Evolutionary conservation across 2,888 invertebrate species (phyloP), one percentile per base, ranked within the genome.

Genomic region (Eumacrocentrus americanus): DNA sequence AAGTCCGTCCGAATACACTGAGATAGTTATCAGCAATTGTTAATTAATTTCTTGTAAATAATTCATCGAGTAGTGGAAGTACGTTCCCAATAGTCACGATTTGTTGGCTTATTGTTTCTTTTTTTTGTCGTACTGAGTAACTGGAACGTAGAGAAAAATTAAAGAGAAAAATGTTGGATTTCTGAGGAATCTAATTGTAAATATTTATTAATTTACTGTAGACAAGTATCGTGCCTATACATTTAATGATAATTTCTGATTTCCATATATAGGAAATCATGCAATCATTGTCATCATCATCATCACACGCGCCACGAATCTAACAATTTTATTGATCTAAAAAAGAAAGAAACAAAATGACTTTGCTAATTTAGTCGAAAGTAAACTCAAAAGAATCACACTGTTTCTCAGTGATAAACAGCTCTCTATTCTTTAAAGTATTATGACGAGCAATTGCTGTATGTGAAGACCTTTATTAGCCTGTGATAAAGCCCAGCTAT

Each of bases 1-100:
- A 75, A 80, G 73, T 80, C 79, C 80, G 79, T 80, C 80, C 79
- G 74, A 76, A 75, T 67, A 67, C 29, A 29, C 54, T 58, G 57
- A 58, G 50, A 56, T 60, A 58, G 22, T 48, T 37, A 14, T 23
- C 37, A 23, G 9, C 14, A 12, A 53, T 25, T 42, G 53, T 53
- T 53, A 53, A n/a, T n/a, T n/a, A n/a, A 25, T 38, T 53, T 40
- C n/a, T 23, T 53, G 53, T 53, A 53, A 53, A 53, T 53, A 53
- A 40, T 53, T 46, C 18, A 25, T 25, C 20, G 20, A 9, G 23
- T 46, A 46, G 25, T 46, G 23, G n/a, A n/a, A n/a, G n/a, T n/a
- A n/a, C n/a, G n/a, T 22, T 46, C n/a, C 12, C 22, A 23, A 14
- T 20, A 46, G 46, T 46, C 46, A 42, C 42, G 42, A 20, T 42